These are phyloP conservation scores for Buteo buteo DNA, from an alignment of 2,113 vertebrate species.

Conservation along the genomic window DNA sequence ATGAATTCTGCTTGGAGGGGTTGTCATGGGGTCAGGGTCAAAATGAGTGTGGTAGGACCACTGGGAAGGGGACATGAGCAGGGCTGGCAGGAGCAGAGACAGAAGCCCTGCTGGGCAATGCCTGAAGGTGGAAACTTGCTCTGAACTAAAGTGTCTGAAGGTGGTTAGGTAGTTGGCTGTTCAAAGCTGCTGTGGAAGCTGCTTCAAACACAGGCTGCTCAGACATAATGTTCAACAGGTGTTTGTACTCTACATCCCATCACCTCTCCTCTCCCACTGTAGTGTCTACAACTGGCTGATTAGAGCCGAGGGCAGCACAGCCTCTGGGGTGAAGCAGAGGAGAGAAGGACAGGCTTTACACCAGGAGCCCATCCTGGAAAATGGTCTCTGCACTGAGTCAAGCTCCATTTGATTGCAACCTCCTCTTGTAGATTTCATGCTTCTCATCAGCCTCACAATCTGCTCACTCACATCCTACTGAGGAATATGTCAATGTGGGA, in stretches of 20 bases:
- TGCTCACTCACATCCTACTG: not conserved
- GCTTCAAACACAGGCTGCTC: not conserved
- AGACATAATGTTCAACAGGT: accelerated
- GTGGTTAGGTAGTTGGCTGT: not conserved
- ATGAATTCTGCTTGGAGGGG: not conserved
- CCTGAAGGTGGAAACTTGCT: not conserved
- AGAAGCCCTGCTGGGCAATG: not conserved
- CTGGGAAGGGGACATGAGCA: not conserved
- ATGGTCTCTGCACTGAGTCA: not conserved
- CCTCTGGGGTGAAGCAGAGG: not conserved
- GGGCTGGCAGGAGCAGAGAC: not conserved
- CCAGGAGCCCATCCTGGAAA: not conserved
- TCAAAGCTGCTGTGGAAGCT: not conserved
- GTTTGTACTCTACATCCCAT: not conserved
- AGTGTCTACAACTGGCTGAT: not conserved
- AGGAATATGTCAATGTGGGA: not conserved
- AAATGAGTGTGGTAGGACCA: not conserved
- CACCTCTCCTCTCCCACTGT: not conserved
- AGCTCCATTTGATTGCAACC: not conserved
- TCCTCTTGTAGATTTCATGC: not conserved
- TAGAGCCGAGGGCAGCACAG: not conserved
- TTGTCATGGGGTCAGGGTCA: not conserved
- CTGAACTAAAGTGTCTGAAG: not conserved
- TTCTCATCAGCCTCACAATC: not conserved
- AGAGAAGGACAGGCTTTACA: not conserved